Evolutionary conservation across 2,113 vertebrate species (phyloP).

Genomic region (Collichthys lucidus): DNA sequence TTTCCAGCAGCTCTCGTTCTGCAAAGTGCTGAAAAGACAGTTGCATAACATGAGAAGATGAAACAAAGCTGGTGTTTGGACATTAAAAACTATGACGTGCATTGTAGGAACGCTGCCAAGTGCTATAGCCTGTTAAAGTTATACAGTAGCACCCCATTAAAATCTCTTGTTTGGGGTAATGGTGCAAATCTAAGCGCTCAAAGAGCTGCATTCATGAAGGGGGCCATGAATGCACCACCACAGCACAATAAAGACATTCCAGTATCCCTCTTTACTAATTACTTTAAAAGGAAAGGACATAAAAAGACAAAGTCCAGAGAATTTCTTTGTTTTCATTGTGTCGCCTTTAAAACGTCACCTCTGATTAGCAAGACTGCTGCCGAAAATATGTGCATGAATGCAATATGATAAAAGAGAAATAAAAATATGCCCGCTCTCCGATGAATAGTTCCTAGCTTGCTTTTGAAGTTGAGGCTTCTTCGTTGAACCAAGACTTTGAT

Average conservation of each 20-base stretch:
- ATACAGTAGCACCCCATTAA: constrained; percentile 31
- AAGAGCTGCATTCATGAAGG: constrained; percentile 69
- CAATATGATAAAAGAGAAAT: constrained; percentile 25
- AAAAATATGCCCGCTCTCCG: not conserved
- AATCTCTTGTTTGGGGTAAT: constrained; percentile 67
- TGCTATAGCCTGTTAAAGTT: constrained; percentile 24
- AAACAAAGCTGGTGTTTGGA: constrained; percentile 10
- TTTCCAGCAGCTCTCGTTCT: not conserved
- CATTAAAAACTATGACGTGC: constrained; percentile 5
- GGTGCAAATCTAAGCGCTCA: constrained; percentile 59
- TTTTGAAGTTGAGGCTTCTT: constrained; percentile 21
- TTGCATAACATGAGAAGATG: constrained; percentile 37
- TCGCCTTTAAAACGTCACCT: constrained; percentile 5
- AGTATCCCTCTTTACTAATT: constrained; percentile 54
- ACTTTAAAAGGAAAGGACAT: constrained; percentile 2
- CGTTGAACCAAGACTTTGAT: constrained; percentile 39
- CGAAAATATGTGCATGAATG: constrained; percentile 37
- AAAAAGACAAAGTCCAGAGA: constrained; percentile 7
- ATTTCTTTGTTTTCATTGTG: constrained; percentile 38
- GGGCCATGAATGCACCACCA: constrained; percentile 29
- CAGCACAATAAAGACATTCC: constrained; percentile 56
- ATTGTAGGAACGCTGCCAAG: constrained; percentile 48
- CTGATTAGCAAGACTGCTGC: constrained; percentile 16
- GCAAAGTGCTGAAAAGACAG: constrained; percentile 1
- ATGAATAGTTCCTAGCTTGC: constrained; percentile 26